Evolutionary conservation across 2,113 vertebrate species (phyloP).

Genomic region (Sclerurus mexicanus): DNA sequence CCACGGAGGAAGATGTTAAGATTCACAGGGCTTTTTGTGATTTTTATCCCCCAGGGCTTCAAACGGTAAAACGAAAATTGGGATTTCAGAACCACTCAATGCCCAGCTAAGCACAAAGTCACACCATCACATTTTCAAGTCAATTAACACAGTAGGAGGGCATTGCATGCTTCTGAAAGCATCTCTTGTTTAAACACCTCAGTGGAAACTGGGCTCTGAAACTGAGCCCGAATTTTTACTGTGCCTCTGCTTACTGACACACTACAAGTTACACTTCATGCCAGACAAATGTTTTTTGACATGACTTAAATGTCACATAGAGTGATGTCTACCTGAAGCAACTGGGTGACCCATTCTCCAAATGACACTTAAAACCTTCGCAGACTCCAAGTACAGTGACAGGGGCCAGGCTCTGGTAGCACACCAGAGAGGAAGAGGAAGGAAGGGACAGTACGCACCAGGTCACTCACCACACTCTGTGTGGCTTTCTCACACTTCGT

Average conservation of each 20-base stretch:
- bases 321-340: neutral
- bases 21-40: neutral
- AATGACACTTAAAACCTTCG: neutral
- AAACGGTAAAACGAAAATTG: constrained; percentile 1
- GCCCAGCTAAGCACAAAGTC: constrained; percentile 11
- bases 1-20: neutral
- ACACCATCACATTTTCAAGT: neutral
- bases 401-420: neutral
- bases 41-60: neutral
- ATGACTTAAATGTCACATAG: neutral
- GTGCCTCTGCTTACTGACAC: neutral
- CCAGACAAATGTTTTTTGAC: neutral
- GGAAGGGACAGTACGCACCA: neutral
- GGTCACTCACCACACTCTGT: neutral
- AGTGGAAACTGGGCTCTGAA: neutral
- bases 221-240: neutral
- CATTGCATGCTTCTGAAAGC: neutral
- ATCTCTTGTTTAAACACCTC: neutral
- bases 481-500: neutral
- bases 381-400: neutral
- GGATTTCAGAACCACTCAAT: neutral
- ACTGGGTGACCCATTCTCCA: neutral
- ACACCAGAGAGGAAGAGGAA: too few relatives aligned
- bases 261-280: neutral
- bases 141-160: constrained; percentile 6